phyloP scores from a whole-genome alignment of 2,888 invertebrate genomes.

The Lepidochrysops patricia region DNA sequence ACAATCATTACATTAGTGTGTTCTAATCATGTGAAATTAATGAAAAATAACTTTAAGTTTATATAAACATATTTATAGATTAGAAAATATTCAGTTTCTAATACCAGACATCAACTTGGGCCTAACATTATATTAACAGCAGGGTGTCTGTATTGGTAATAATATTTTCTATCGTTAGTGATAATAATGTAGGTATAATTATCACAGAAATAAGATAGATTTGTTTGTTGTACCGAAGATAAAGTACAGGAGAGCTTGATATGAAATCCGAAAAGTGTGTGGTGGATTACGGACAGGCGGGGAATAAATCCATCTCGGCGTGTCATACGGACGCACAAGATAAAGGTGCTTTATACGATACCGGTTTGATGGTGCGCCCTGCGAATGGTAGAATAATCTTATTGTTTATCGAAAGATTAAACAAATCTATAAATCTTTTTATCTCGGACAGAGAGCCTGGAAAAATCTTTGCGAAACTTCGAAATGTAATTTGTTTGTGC shows the following conservation, averaged over 20 bases:
- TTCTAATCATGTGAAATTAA: too few species aligned
- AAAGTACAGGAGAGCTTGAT: slow-evolving; percentile 5
- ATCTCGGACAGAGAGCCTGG: background rate
- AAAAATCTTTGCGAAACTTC: background rate
- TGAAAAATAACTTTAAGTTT: too few species aligned
- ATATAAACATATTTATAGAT: too few species aligned
- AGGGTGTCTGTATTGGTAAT: background rate
- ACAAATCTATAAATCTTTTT: slow-evolving; percentile 3
- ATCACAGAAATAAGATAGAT: background rate
- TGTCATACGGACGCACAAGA: slow-evolving; percentile 7
- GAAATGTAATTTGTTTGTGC: background rate
- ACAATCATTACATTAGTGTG: too few species aligned
- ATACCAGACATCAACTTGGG: too few species aligned
- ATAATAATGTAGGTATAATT: background rate
- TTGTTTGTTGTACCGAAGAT: background rate
- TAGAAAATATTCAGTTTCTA: too few species aligned
- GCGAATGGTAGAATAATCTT: background rate
- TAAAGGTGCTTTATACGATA: slow-evolving; percentile 9
- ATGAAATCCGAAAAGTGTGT: slow-evolving; percentile 8
- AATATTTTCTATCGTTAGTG: background rate
- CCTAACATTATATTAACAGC: background rate
- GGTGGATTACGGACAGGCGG: background rate
- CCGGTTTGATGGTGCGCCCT: background rate
- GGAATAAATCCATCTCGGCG: slow-evolving; percentile 8
- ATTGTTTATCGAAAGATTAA: background rate